Evolutionary conservation across 2,888 invertebrate genomes (phyloP), one percentile per base, ranked within the genome.

Genomic region (Anorthoa munda): DNA sequence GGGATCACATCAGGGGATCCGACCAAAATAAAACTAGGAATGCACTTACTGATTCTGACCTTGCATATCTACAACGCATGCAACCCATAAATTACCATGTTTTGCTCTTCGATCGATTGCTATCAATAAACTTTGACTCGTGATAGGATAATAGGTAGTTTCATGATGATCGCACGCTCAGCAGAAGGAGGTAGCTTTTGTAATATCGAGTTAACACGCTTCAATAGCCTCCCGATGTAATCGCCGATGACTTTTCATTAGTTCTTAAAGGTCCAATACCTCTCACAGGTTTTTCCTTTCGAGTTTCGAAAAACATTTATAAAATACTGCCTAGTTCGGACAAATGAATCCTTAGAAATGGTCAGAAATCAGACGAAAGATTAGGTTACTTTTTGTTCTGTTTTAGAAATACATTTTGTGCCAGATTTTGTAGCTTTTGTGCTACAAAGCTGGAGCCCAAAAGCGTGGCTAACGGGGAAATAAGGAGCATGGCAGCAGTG

Each of bases 211-310:
- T 26, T 56, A 53, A 55, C 17, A 53, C 60, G 26, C 17, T n/a
- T 60, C 66, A 75, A 63, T 53, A 11, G 58, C 45, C 21, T 45
- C 26, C 26, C 53, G 31, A 58, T 58, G 63, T 75, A 75, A 75
- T 79, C 56, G 45, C 56, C 9, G n/a, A 51, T n/a, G 26, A 56
- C 60, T 53, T 51, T 74, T 74, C 21, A 53, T 56, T 45, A 60
- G 65, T 68, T 74, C 18, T 61, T 23, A 18, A 66, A 45, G 61
- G 65, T 53, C 26, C 48, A 56, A 65, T 61, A 64, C 48, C 23
- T 74, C 55, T 31, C 23, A n/a, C 53, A 15, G 21, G 59, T 26
- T 12, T 67, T 60, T 21, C 46, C 18, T 50, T 31, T 60, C 18
- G 13, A 21, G 3, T 11, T 64, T 51, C 21, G 31, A 39, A 53